Percentiles rank a stretch among this genome's conserved stretches.
Evolutionary conservation across 1,140 invertebrate species (phyloP).

Genomic region (Xylocopa sonorina): DNA sequence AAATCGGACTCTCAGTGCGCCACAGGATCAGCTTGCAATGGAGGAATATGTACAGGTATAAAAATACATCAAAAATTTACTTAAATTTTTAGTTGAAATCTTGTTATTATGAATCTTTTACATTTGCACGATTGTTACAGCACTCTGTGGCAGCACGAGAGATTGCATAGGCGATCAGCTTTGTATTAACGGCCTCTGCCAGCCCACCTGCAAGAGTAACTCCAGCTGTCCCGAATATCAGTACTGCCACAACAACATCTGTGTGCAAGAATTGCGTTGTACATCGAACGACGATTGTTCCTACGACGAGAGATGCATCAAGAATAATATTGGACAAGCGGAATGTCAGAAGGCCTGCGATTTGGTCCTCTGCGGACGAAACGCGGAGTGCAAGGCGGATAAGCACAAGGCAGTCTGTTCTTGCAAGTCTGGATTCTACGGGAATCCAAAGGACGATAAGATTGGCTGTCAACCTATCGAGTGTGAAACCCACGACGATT

Average conservation of each 20-base stretch:
- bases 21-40: conserved; percentile 89
- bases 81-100: neutral
- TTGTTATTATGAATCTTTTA: neutral
- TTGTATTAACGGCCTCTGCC: conserved; percentile 90
- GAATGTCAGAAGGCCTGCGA: conserved; percentile 89
- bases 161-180: conserved; percentile 92
- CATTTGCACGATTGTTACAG: conserved; percentile 76
- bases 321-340: conserved; percentile 86
- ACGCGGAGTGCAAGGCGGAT: conserved; percentile 88
- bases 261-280: conserved; percentile 90
- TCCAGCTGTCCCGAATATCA: conserved; percentile 90
- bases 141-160: conserved; percentile 88
- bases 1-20: conserved; percentile 89
- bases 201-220: conserved; percentile 90
- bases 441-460: conserved; percentile 88
- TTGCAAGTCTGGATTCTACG: conserved; percentile 90
- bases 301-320: conserved; percentile 86
- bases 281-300: conserved; percentile 87
- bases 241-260: conserved; percentile 91
- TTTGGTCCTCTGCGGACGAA: conserved; percentile 89
- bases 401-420: conserved; percentile 88
- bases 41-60: conserved; percentile 90
- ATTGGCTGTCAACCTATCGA: conserved; percentile 90
- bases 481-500: conserved; percentile 87
- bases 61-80: neutral